phyloP scores from a whole-genome alignment of 2,113 vertebrate species.

The Colaptes auratus region DNA sequence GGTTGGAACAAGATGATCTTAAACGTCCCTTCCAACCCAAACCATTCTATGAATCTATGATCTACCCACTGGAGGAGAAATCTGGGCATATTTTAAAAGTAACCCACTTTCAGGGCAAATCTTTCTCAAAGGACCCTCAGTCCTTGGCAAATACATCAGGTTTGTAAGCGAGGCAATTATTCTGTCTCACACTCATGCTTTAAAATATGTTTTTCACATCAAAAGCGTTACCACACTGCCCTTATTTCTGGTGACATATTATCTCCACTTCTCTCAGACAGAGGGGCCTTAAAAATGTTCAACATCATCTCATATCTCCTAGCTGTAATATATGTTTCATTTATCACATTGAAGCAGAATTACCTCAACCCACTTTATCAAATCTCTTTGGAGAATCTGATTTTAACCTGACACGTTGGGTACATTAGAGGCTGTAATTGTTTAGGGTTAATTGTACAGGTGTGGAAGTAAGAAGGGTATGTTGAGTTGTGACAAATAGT shows the following conservation, averaged over 20 bases:
- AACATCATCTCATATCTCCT: conserved; percentile 13
- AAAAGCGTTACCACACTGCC: not conserved
- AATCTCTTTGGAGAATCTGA: conserved; percentile 42
- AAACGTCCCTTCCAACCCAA: too few species aligned
- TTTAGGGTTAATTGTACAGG: conserved; percentile 52
- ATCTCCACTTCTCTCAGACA: not conserved
- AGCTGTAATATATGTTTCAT: conserved; percentile 41
- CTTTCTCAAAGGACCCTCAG: not conserved
- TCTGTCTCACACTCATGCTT: not conserved
- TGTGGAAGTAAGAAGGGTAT: conserved; percentile 19
- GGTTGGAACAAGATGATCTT: too few species aligned
- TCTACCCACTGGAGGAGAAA: not conserved
- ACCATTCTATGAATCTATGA: not conserved
- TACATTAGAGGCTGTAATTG: conserved; percentile 58
- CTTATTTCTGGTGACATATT: not conserved
- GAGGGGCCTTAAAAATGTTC: not conserved
- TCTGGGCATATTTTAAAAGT: not conserved
- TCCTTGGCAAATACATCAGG: not conserved
- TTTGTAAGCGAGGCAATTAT: not conserved
- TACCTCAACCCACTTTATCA: conserved; percentile 60
- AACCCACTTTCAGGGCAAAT: not conserved
- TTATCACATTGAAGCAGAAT: conserved; percentile 29
- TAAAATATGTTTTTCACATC: conserved; percentile 20
- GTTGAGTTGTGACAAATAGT: conserved; percentile 22
- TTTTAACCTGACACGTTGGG: conserved; percentile 10